phyloP scores from a whole-genome alignment of 2,113 vertebrate species.

The Candoia aspera region DNA sequence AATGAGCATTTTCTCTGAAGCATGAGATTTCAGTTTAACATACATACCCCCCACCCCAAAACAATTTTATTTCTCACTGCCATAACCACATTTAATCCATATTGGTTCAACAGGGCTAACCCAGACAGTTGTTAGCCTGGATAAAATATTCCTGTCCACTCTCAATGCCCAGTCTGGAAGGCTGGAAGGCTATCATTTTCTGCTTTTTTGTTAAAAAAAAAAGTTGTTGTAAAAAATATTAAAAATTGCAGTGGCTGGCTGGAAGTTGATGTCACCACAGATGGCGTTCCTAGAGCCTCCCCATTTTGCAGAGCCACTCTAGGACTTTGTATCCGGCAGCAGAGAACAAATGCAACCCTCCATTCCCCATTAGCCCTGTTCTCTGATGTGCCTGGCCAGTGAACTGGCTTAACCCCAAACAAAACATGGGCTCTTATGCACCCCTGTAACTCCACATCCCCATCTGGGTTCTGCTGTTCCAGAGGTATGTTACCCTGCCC shows the following conservation, averaged over 20 bases:
- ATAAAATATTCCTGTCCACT: neutral
- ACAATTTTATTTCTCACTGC: no score
- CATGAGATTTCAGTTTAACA: neutral
- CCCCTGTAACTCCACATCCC: neutral
- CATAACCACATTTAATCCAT: neutral
- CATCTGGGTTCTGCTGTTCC: neutral
- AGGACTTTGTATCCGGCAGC: neutral
- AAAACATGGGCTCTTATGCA: neutral
- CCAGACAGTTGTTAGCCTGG: neutral
- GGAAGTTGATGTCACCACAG: neutral
- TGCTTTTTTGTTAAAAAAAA: neutral
- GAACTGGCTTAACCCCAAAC: neutral
- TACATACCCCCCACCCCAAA: neutral
- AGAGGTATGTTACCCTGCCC: neutral
- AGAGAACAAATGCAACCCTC: neutral
- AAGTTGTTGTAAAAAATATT: neutral
- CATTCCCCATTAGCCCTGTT: no score
- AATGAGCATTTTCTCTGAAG: neutral
- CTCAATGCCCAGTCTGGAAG: neutral
- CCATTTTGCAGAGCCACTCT: neutral
- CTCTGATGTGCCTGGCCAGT: no score
- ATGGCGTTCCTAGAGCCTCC: neutral
- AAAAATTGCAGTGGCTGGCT: neutral
- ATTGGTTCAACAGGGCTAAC: neutral
- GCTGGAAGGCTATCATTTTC: neutral